phyloP scores from a whole-genome alignment of 2,113 vertebrate genomes.

The Okapia johnstoni region DNA sequence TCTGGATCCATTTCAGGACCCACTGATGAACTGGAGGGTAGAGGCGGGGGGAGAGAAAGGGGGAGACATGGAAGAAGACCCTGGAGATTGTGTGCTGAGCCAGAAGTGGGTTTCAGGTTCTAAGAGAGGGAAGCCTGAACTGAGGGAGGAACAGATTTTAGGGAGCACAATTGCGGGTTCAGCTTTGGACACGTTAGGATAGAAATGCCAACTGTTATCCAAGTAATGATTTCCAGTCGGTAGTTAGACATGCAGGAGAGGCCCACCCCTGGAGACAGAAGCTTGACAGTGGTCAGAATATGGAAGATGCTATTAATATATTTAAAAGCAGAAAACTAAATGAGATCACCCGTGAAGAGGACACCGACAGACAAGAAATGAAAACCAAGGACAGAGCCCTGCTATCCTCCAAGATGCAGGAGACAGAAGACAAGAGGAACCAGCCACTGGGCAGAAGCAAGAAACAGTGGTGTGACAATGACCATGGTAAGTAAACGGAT shows the following conservation, averaged over 20 bases:
- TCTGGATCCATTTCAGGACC: neutral
- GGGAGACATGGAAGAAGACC: neutral
- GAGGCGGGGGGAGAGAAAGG: too few species aligned
- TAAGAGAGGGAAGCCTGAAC: neutral
- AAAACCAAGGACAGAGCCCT: neutral
- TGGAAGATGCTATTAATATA: neutral
- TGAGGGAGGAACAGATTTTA: neutral
- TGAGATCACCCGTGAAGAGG: neutral
- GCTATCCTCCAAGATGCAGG: neutral
- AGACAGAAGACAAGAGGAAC: neutral
- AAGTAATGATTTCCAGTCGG: neutral
- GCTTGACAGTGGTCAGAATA: neutral
- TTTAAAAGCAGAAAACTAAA: neutral
- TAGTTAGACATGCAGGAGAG: neutral
- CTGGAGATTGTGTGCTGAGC: neutral
- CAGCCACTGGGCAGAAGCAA: neutral
- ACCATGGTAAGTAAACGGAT: fast-evolving
- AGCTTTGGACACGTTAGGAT: neutral
- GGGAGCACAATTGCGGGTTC: neutral
- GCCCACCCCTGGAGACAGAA: neutral
- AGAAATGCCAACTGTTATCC: neutral
- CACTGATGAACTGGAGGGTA: neutral
- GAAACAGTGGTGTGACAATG: too few species aligned
- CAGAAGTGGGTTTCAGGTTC: neutral
- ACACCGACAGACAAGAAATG: fast-evolving